Evolutionary conservation across 2,797 vertebrate genomes (phyloP).

Genomic region (Gobionotothen gibberifrons): DNA sequence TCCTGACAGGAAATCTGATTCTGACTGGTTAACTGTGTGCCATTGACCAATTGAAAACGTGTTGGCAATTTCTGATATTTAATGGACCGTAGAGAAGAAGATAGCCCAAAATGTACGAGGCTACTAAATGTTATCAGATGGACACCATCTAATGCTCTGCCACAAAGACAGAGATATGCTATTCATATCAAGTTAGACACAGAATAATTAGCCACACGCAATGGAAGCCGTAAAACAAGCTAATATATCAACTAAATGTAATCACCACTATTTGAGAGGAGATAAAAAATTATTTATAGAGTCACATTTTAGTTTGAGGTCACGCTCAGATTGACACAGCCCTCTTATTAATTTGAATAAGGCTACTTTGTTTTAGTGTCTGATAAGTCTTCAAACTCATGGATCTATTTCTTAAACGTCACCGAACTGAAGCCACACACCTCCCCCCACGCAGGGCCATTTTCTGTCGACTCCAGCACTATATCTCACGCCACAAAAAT

Average conservation of each 20-base stretch:
- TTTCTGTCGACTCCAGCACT: background rate
- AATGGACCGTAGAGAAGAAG: too few relatives aligned
- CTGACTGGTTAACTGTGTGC: background rate
- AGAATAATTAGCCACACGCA: background rate
- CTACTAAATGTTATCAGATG: background rate
- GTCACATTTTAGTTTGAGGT: too few relatives aligned
- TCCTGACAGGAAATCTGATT: background rate
- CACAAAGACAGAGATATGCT: background rate
- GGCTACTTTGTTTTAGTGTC: background rate
- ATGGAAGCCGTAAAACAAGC: background rate
- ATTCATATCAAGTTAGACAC: background rate
- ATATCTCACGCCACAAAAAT: background rate
- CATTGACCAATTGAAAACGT: background rate
- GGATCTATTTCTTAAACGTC: background rate
- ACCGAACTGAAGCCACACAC: background rate
- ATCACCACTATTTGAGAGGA: background rate
- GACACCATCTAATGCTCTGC: background rate
- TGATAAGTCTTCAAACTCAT: background rate
- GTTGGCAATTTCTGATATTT: background rate
- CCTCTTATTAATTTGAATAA: background rate
- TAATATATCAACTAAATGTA: background rate
- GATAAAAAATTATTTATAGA: background rate
- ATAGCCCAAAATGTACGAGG: background rate
- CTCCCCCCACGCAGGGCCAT: background rate
- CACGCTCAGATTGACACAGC: background rate